Conservation (phyloP, 2,113 vertebrate genomes). For the Fregetta grallaria region DNA sequence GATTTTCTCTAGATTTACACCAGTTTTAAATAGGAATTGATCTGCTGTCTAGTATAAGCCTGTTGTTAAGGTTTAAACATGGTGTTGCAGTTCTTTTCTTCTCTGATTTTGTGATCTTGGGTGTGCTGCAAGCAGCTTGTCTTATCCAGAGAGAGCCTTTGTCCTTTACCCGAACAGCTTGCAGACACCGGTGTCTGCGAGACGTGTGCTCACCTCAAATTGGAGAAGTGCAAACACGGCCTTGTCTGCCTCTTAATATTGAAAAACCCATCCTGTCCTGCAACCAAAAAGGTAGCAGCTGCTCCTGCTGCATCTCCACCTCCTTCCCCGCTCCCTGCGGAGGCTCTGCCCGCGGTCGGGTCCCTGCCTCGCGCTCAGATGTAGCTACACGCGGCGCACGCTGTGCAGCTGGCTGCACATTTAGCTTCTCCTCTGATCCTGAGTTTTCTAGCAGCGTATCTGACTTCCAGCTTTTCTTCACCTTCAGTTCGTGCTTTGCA, state of each 20-base stretch:
- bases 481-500: neutral
- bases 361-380: neutral
- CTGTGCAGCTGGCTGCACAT: constrained; percentile 16
- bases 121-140: neutral
- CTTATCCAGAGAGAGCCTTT: neutral
- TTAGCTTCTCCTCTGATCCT: neutral
- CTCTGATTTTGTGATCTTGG: neutral
- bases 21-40: neutral
- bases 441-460: neutral
- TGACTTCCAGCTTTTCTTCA: constrained; percentile 2
- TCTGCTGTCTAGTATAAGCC: neutral
- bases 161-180: neutral
- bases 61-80: neutral
- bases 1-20: neutral
- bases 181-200: neutral
- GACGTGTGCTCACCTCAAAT: neutral
- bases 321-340: neutral
- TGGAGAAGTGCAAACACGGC: neutral
- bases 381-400: neutral
- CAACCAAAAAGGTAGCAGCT: neutral
- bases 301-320: neutral
- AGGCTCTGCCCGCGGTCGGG: constrained; percentile 14
- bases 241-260: neutral
- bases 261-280: constrained; percentile 10
- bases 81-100: neutral